Evolutionary conservation across 2,888 invertebrate genomes (phyloP).

Genomic region (Liodrosophila aerea): DNA sequence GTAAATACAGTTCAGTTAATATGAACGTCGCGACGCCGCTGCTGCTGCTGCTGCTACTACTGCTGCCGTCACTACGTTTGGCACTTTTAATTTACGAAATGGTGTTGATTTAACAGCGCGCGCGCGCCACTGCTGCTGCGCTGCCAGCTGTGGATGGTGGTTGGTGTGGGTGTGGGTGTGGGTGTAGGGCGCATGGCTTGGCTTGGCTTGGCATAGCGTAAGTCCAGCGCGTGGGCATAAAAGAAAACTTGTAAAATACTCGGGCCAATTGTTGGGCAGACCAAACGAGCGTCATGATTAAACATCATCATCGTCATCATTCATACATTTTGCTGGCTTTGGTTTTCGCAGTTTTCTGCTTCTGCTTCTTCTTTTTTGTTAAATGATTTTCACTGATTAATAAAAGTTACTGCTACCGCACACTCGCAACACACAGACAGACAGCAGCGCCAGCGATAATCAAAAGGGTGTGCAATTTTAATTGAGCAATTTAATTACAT

Average conservation of each 20-base stretch:
- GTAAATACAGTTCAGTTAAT: slow-evolving; percentile 73
- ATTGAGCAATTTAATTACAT: slow-evolving; percentile 82
- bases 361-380: slow-evolving; percentile 32
- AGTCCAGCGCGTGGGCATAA: slow-evolving; percentile 34
- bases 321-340: slow-evolving; percentile 37
- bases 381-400: slow-evolving; percentile 72
- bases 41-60: slow-evolving; percentile 14
- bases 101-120: slow-evolving; percentile 78
- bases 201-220: too few species aligned
- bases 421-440: slow-evolving; percentile 21
- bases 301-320: slow-evolving; percentile 19
- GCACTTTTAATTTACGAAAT: slow-evolving; percentile 79
- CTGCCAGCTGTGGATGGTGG: neutral
- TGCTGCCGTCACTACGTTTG: slow-evolving; percentile 56
- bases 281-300: slow-evolving; percentile 40
- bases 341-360: slow-evolving; percentile 12
- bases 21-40: slow-evolving; percentile 48
- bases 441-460: slow-evolving; percentile 75
- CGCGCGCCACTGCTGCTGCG: slow-evolving; percentile 9
- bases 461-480: slow-evolving; percentile 82
- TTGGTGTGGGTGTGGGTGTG: neutral
- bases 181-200: neutral
- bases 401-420: slow-evolving; percentile 49
- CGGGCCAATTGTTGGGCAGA: slow-evolving; percentile 62
- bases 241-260: slow-evolving; percentile 60